Evolutionary conservation across 2,888 invertebrate genomes (phyloP), one percentile per base, ranked within the genome.

Genomic region (Pyralis farinalis): DNA sequence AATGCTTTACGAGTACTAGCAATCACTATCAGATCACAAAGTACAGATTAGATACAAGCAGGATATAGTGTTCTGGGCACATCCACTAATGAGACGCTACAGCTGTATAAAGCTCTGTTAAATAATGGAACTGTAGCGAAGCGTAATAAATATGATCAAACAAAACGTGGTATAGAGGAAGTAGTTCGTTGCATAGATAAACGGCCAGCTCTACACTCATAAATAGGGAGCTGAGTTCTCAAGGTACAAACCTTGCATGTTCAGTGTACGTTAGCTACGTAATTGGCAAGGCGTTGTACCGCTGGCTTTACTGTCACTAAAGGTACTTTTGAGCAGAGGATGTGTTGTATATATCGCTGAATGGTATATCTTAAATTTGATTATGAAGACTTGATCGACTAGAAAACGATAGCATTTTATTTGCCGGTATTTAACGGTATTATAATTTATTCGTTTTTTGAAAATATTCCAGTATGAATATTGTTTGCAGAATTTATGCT

Each of bases 121-220:
- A 81, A 62, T 81, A 78, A 83, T 81, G 70, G 63, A 51, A 66
- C 63, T 52, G 60, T 60, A 58, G 62, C 60, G 62, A 62, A 58
- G 57, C 59, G 68, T 67, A 70, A 81, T 83, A 85, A 85, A 85
- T 80, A 79, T 81, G 76, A 80, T 78, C 71, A 70, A 78, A 77
- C 79, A 74, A 79, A 84, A 82, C 74, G 70, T 70, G 69, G 67
- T 62, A 65, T 66, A 49, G 65, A 76, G 84, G 84, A 85, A 81
- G 83, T 71, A 71, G 70, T 83, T 78, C 61, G 63, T 82, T 77
- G 81, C 69, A 78, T 75, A 79, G 82, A 83, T 79, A 79, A 76
- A 82, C 71, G 68, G 62, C 60, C 54, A 44, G 49, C 55, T 49
- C 55, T 56, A 64, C 58, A 58, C 65, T 63, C 75, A 74, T 84